Base-by-base conservation (phyloP, 2,797 vertebrate genomes). In the Muscicapa striata region DNA sequence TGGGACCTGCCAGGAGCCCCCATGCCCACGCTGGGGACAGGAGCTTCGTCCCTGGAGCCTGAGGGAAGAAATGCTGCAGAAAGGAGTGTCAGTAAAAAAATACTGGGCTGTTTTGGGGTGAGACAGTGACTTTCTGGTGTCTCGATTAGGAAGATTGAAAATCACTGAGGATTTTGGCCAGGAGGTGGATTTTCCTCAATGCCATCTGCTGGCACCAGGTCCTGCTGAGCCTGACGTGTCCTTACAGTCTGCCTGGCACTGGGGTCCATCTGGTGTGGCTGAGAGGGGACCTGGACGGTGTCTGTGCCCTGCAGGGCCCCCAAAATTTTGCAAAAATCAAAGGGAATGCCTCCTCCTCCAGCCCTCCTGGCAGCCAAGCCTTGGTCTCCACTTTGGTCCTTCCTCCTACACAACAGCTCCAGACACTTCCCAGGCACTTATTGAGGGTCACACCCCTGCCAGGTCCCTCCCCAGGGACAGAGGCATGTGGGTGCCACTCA, bases 141-240 rank as follows among this genome's bases (percentile, higher is more conserved):
- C 6, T 1, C 0, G 0, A 20, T n/a, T 43, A 84, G 40, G 27
- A 59, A 78, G 51, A 38, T 1, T 73, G 85, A 84, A 86, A 90
- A 84, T 46, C 73, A 58, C 36, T 3, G 30, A 83, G 55, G 36
- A 15, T 21, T 75, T 75, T 89, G 86, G 84, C 75, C 0, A 0
- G 14, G 57, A 90, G 38, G 54, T 0, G 15, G 74, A 58, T 78
- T 86, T 83, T 90, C 84, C 87, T 84, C 2, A 1, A 0, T 40
- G 77, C 94, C 94, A 94, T 96, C 91, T 96, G 95, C 74, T 84
- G 91, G 84, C 62, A 57, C 45, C 2, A 2, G 77, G 49, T 89
- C 94, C 74, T 45, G 89, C 91, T 90, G 94, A 68, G 94, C 26
- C 77, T 90, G 89, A 84, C 54, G 2, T 48, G 52, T 84, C 74